A percentile compares a stretch with the other conserved stretches of the same genome.
These are phyloP conservation scores for Nymphalis io DNA, from an alignment of 1,140 invertebrate species.

Conservation along the genomic window DNA sequence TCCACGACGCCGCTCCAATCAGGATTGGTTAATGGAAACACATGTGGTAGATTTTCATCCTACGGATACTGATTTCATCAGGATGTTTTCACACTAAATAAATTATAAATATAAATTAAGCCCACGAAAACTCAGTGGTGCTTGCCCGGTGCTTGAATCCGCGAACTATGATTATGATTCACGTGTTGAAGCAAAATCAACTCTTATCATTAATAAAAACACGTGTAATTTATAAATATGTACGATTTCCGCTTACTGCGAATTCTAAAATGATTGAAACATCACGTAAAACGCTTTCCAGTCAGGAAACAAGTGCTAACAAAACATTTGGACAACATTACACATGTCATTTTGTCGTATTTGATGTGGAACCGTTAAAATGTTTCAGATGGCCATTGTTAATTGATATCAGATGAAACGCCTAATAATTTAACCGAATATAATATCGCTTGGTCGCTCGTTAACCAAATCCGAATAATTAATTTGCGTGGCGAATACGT, in stretches of 20 bases:
- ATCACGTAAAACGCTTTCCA: background rate
- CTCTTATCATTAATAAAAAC: too few relatives aligned
- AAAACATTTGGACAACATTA: constrained; percentile 26
- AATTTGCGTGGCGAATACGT: constrained; percentile 43
- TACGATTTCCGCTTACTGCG: background rate
- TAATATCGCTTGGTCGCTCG: constrained; percentile 47
- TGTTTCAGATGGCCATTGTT: constrained; percentile 51
- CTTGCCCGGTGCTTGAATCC: too few relatives aligned
- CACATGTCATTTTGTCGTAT: constrained; percentile 5
- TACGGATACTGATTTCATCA: too few relatives aligned
- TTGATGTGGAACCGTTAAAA: constrained; percentile 46
- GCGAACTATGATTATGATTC: too few relatives aligned
- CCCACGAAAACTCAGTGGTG: too few relatives aligned
- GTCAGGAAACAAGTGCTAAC: constrained; percentile 6
- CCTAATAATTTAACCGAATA: constrained; percentile 55
- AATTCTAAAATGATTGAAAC: background rate
- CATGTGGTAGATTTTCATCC: too few relatives aligned
- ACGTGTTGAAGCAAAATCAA: too few relatives aligned
- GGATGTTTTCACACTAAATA: too few relatives aligned
- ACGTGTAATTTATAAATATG: too few relatives aligned
- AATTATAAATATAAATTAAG: too few relatives aligned
- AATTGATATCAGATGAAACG: constrained; percentile 56
- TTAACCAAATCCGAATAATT: constrained; percentile 61
- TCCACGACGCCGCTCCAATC: too few relatives aligned
- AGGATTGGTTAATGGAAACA: too few relatives aligned